Evolutionary conservation across 2,888 invertebrate species (phyloP).

Genomic region (Philopedon plagiatum): DNA sequence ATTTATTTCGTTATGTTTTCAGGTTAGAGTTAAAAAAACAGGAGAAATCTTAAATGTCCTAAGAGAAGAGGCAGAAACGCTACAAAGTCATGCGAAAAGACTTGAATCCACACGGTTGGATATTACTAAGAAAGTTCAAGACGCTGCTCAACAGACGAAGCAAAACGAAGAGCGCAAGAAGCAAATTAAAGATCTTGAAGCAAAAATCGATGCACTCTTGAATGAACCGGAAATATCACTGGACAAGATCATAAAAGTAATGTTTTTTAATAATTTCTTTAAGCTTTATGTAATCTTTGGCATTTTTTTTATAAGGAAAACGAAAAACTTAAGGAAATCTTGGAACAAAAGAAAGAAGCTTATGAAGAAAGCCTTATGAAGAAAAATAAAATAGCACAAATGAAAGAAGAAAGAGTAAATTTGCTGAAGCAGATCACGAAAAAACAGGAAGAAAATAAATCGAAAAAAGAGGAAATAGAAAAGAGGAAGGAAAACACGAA

Average conservation of each 20-base stretch:
- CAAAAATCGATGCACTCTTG: neutral
- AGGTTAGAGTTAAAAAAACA: neutral
- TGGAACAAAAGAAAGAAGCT: neutral
- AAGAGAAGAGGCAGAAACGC: neutral
- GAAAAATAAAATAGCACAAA: neutral
- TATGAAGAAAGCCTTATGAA: neutral
- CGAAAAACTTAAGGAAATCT: neutral
- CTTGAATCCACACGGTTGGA: neutral
- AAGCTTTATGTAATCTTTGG: neutral
- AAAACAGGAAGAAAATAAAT: neutral
- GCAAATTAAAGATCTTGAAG: neutral
- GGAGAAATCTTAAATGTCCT: conserved; percentile 8
- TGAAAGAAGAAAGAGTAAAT: conserved; percentile 14
- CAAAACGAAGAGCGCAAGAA: neutral
- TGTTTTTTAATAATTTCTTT: neutral
- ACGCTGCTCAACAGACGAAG: neutral
- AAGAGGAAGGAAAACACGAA: neutral
- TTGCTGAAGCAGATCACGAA: neutral
- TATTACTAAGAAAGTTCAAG: neutral
- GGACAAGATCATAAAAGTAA: neutral
- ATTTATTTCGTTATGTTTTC: neutral
- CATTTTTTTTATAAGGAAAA: conserved; percentile 9
- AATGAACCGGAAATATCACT: neutral
- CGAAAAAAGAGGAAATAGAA: neutral
- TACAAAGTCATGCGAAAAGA: neutral